Evolutionary conservation across 1,140 invertebrate genomes (phyloP), one percentile per base, ranked within the genome.

Genomic region (Panagrolaimus sp.): DNA sequence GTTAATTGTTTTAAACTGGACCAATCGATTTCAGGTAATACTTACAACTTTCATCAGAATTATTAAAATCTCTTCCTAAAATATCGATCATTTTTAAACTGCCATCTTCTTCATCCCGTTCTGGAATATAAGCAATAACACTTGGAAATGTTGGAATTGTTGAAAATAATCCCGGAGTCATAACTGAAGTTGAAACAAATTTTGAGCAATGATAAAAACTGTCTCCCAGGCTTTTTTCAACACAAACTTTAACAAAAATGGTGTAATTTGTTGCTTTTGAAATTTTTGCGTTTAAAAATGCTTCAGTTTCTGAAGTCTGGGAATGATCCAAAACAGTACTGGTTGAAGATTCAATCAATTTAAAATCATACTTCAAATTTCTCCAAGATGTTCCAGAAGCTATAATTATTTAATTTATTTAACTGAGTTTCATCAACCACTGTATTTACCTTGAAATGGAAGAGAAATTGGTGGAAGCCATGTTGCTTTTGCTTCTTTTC

Each of bases 391-490:
- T 62, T 1, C 74, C 74, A 64, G 55, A 52, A 1, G 74, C 74
- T 76, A 44, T 17, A 75, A 62, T 5, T 48, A n/a, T n/a, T n/a
- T n/a, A n/a, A n/a, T n/a, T n/a, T n/a, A n/a, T n/a, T n/a, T n/a
- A n/a, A n/a, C n/a, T n/a, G 15, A 1, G 15, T 47, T 14, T 4
- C 1, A 4, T 47, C 46, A 32, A 24, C 45, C 9, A 48, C 32
- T 21, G 21, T 43, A 46, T 17, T 15, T 63, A 80, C 75, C 78
- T 71, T 78, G 76, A 67, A 74, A 78, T 7, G 78, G 68, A 12
- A 78, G 28, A 46, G 73, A 63, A 6, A 15, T 47, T 1, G 76
- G 76, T 0, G 78, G 76, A 46, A 64, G 65, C 76, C 76, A 78
- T 24, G 71, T 78, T 15, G 81, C 47, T 67, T 64, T 46, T 2